phyloP scores from a whole-genome alignment of 2,113 vertebrate species.

The Scartelaos histophorus region DNA sequence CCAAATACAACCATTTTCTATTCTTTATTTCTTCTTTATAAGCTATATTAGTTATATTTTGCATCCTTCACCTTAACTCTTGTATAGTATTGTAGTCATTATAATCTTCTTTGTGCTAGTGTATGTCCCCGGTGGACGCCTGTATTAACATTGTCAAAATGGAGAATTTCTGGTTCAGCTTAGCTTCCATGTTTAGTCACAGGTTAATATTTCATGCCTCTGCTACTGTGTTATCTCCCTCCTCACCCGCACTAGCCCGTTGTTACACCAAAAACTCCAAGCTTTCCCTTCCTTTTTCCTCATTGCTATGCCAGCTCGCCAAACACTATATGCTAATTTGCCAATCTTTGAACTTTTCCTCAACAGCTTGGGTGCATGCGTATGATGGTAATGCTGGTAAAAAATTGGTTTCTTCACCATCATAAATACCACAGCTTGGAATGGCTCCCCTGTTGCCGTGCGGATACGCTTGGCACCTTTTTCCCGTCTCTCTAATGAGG shows the following conservation, averaged over 20 bases:
- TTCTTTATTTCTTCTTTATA: not conserved
- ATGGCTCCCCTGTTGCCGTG: slow-evolving; percentile 13
- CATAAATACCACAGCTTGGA: slow-evolving; percentile 31
- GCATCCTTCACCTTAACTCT: not conserved
- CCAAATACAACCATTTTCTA: not conserved
- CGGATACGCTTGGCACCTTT: slow-evolving; percentile 20
- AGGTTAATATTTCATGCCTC: slow-evolving; percentile 69
- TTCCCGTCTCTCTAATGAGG: slow-evolving; percentile 67
- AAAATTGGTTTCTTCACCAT: slow-evolving; percentile 26
- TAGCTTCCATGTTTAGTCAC: slow-evolving; percentile 64
- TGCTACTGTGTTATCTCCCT: slow-evolving; percentile 30
- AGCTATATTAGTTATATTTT: not conserved
- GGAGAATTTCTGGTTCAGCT: slow-evolving; percentile 61
- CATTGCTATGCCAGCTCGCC: slow-evolving; percentile 20
- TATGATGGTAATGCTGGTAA: slow-evolving; percentile 40
- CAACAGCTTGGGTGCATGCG: slow-evolving; percentile 43
- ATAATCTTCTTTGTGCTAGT: slow-evolving; percentile 60
- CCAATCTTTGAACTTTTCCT: slow-evolving; percentile 49
- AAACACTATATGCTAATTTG: slow-evolving; percentile 48
- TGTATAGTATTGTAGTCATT: slow-evolving; percentile 50
- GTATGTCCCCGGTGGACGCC: slow-evolving; percentile 54
- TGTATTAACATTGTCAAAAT: slow-evolving; percentile 65
- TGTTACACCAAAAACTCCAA: slow-evolving; percentile 19
- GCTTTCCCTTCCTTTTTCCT: slow-evolving; percentile 17
- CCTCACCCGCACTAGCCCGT: slow-evolving; percentile 2